A percentile compares a stretch with the other conserved stretches of the same genome.
These are phyloP conservation scores for Stichopus chloronotus DNA, from an alignment of 35 echinoderm and acorn worm genomes.

Conservation along the genomic window DNA sequence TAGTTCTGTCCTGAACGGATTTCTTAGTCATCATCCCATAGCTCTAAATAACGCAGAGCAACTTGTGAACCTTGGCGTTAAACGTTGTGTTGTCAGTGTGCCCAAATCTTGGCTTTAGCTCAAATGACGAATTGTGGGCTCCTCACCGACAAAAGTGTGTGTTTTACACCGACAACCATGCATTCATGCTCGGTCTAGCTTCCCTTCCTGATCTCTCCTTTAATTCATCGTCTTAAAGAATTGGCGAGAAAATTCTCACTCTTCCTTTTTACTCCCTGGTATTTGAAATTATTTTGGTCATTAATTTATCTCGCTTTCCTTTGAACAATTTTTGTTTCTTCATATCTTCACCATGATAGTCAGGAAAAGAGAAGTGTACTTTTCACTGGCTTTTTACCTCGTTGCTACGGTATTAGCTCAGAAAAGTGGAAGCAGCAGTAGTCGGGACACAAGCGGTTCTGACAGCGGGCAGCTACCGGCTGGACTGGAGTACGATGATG, in stretches of 20 bases:
- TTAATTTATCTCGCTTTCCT: background rate
- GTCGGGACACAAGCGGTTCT: background rate
- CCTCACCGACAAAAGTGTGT: background rate
- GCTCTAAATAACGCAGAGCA: background rate
- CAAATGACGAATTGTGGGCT: background rate
- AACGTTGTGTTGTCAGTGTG: background rate
- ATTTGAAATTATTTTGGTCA: background rate
- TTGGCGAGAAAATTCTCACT: no score
- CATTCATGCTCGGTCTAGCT: no score
- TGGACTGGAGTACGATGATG: slow-evolving; percentile 35
- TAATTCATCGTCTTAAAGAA: no score
- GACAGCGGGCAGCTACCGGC: slow-evolving; percentile 10
- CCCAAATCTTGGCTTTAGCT: background rate
- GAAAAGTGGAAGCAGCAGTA: background rate
- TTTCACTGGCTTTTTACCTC: background rate
- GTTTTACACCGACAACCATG: no score
- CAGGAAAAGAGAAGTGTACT: slow-evolving; percentile 11
- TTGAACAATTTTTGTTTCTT: background rate
- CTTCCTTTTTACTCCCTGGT: no score
- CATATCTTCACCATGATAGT: background rate
- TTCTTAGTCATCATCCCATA: background rate
- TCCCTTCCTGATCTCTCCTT: no score
- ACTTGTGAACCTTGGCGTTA: background rate
- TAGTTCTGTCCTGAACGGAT: slow-evolving; percentile 16
- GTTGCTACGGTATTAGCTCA: background rate